Percentiles rank a stretch among this genome's conserved stretches.
Evolutionary conservation across 2,888 invertebrate genomes (phyloP).

Genomic region (Pemphredon lugubris): DNA sequence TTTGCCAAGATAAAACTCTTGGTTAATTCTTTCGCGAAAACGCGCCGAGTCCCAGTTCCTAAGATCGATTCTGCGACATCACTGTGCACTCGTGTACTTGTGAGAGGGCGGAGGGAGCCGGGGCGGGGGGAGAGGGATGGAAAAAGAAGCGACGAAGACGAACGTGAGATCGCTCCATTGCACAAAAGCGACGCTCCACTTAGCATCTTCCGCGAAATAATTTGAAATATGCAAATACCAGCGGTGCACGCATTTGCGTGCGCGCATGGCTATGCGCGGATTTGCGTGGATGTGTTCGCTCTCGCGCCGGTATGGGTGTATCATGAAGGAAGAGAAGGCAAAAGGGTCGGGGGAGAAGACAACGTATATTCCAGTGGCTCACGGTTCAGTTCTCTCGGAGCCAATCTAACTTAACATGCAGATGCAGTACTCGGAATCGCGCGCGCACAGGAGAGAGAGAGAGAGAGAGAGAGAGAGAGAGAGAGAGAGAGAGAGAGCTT

Average conservation of each 20-base stretch:
- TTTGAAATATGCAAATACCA: slow-evolving; percentile 74
- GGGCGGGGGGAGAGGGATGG: background rate
- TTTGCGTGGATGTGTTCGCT: slow-evolving; percentile 45
- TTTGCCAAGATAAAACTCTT: slow-evolving; percentile 40
- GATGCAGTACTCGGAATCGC: slow-evolving; percentile 70
- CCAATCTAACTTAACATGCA: slow-evolving; percentile 74
- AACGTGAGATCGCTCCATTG: slow-evolving; percentile 59
- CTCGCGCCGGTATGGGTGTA: slow-evolving; percentile 8
- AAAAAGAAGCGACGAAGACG: slow-evolving; percentile 46
- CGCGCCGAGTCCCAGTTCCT: slow-evolving; percentile 26
- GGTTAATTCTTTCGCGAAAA: slow-evolving; percentile 36
- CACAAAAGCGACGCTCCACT: slow-evolving; percentile 59
- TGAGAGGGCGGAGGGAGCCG: slow-evolving; percentile 1
- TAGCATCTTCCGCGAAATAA: slow-evolving; percentile 71
- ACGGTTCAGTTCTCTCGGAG: slow-evolving; percentile 71
- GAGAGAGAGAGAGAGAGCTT: slow-evolving; percentile 9
- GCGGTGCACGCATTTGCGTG: slow-evolving; percentile 48
- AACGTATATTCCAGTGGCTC: slow-evolving; percentile 64
- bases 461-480: slow-evolving; percentile 4
- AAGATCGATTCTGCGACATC: slow-evolving; percentile 54
- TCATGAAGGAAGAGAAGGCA: slow-evolving; percentile 35
- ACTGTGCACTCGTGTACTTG: slow-evolving; percentile 48
- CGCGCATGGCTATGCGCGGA: slow-evolving; percentile 37
- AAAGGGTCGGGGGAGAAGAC: slow-evolving; percentile 51
- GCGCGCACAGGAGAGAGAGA: slow-evolving; percentile 34